These are phyloP conservation scores for Melanostoma scalare DNA, from an alignment of 2,888 invertebrate species.

Conservation along the genomic window DNA sequence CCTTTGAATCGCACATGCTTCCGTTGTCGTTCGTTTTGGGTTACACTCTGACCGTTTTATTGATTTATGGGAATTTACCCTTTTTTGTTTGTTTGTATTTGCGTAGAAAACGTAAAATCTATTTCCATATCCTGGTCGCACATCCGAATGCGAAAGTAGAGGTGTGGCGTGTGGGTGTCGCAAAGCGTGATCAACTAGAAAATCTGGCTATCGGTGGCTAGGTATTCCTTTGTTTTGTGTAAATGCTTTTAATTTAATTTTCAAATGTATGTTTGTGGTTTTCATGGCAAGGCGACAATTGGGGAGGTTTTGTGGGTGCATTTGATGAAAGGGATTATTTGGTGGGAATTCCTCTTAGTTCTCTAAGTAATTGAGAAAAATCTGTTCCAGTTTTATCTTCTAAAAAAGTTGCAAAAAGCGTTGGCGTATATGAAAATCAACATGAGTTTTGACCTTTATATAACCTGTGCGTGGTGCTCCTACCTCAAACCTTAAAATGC, in stretches of 20 bases:
- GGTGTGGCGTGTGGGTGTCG: constrained; percentile 1
- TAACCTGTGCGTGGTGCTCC: too few species aligned
- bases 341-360: too few species aligned
- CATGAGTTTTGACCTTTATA: too few species aligned
- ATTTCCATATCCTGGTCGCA: constrained; percentile 15
- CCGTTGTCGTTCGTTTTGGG: neutral
- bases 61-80: constrained; percentile 45
- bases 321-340: constrained; percentile 9
- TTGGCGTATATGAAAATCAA: too few species aligned
- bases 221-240: constrained; percentile 5
- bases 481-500: too few species aligned
- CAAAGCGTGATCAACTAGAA: constrained; percentile 35
- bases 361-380: too few species aligned
- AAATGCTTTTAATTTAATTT: constrained; percentile 40
- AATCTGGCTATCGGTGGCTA: constrained; percentile 29
- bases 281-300: constrained; percentile 22
- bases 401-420: too few species aligned
- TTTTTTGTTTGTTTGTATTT: constrained; percentile 12
- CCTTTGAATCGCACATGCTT: neutral
- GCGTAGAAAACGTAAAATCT: constrained; percentile 4
- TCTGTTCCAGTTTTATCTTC: too few species aligned
- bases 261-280: constrained; percentile 38
- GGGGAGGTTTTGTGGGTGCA: neutral
- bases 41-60: constrained; percentile 34
- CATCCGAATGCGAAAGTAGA: neutral